Evolutionary conservation across 1,140 invertebrate species (phyloP), one percentile per base, ranked within the genome.

Genomic region (Eupeodes corollae): DNA sequence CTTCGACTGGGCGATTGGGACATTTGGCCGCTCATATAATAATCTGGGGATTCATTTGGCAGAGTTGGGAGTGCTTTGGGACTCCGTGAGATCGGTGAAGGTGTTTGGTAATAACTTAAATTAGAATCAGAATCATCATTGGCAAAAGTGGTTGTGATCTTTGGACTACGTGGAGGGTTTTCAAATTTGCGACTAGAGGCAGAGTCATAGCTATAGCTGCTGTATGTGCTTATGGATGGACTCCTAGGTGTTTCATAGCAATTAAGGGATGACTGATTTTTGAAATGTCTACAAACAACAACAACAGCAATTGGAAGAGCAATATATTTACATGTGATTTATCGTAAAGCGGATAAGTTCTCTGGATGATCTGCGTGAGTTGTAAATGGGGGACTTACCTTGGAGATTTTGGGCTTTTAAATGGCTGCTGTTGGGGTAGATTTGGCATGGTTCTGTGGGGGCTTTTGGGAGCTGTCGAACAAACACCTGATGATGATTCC

Each of bases 91-190:
- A 63, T 60, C 12, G 63, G 57, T 1, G 61, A 53, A 1, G 63
- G 63, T 0, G 61, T 66, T 18, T 67, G 59, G 26, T 67, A 67
- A 46, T 61, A 67, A 8, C 21, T 26, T 26, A 26, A 26, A 26
- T 26, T 26, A 26, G 21, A 58, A 13, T 67, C 63, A 37, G 52
- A 57, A 42, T 64, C 64, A n/a, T 67, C 63, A 33, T 64, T 61
- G 30, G 63, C 61, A 48, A 53, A 67, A 40, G 56, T 63, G 5
- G 52, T 53, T 5, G 61, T 68, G 26, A 68, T 68, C 47, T 68
- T 62, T 26, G 65, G 64, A 49, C 65, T 68, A 15, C 62, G 44
- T 0, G 63, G 64, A 14, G 54, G 54, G 41, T 51, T 52, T 16
- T 56, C 49, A 14, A 21, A 42, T 1, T 54, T 44, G 42, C 44